These are phyloP conservation scores for Conomelus anceps DNA, from an alignment of 2,888 invertebrate species.

Conservation along the genomic window DNA sequence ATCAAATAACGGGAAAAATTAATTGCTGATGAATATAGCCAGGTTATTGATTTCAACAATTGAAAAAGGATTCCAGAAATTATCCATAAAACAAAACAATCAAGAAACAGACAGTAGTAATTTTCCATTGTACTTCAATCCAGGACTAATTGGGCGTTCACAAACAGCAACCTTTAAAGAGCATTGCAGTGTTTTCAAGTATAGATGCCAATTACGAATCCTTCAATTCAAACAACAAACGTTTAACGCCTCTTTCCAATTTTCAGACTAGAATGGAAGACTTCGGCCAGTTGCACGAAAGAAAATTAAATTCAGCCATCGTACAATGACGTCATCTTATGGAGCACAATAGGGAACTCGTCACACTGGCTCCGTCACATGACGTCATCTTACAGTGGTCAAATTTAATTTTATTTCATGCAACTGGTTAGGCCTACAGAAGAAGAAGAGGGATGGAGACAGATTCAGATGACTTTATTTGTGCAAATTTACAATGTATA, in stretches of 20 bases:
- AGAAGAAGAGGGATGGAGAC: no score
- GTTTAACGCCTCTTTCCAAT: neutral
- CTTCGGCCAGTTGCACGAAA: neutral
- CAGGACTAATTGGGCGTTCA: neutral
- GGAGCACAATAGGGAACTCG: no score
- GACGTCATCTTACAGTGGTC: no score
- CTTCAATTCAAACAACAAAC: neutral
- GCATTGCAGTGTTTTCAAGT: neutral
- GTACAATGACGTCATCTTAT: no score
- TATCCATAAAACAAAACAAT: neutral
- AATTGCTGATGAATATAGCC: neutral
- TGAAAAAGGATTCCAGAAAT: neutral
- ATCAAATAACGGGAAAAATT: no score
- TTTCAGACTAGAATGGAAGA: neutral
- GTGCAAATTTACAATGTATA: no score
- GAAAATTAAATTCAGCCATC: no score
- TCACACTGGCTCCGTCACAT: no score
- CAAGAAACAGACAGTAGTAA: neutral
- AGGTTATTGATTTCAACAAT: neutral
- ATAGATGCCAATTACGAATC: neutral
- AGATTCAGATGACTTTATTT: no score
- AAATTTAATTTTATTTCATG: no score
- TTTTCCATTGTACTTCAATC: neutral
- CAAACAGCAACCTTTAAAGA: neutral
- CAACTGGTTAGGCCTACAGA: no score